phyloP scores from a whole-genome alignment of 2,113 vertebrate genomes.

The Grus americana region DNA sequence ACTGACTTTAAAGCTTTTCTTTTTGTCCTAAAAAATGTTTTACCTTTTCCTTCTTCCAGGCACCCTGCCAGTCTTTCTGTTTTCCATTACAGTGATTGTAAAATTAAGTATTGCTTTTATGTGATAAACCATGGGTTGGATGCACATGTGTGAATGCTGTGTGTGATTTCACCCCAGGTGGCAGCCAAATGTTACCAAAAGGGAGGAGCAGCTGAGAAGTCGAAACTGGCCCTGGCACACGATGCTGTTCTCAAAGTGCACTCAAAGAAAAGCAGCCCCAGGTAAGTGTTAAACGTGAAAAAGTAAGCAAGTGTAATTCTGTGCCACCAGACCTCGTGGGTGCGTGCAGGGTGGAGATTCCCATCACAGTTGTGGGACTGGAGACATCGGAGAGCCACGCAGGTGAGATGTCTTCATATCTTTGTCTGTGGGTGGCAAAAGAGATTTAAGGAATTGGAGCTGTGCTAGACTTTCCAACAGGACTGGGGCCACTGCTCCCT shows the following conservation, averaged over 20 bases:
- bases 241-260: slow-evolving; percentile 78
- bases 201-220: slow-evolving; percentile 78
- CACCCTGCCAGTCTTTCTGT: neutral
- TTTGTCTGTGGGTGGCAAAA: neutral
- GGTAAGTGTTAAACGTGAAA: slow-evolving; percentile 34
- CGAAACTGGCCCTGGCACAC: slow-evolving; percentile 79
- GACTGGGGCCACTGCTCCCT: neutral
- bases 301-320: rapidly evolving
- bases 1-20: neutral
- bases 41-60: neutral
- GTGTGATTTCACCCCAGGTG: slow-evolving; percentile 71
- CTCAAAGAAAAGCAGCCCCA: slow-evolving; percentile 75
- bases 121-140: neutral
- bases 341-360: neutral
- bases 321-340: rapidly evolving
- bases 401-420: neutral
- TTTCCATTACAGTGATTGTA: neutral
- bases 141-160: neutral
- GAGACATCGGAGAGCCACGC: rapidly evolving
- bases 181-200: slow-evolving; percentile 86
- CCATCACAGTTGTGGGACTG: neutral
- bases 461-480: neutral
- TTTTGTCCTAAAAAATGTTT: neutral
- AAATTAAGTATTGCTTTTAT: neutral
- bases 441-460: neutral